Conservation (phyloP, 1,140 invertebrate genomes). For the Scylla paramamosain region DNA sequence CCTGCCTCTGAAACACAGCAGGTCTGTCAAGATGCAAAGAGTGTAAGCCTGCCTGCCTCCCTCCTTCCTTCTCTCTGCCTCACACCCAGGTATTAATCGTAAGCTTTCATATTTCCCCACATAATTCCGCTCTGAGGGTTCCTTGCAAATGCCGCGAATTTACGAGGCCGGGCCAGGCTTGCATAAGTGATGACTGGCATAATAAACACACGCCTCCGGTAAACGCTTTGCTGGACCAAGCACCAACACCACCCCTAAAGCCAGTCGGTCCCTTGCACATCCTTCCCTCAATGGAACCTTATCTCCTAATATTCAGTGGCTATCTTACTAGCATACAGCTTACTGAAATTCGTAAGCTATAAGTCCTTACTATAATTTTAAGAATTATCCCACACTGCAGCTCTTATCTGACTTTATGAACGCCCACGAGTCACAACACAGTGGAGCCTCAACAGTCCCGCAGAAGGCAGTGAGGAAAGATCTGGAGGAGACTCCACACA, state of each 20-base stretch:
- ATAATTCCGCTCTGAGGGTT: constrained; percentile 2
- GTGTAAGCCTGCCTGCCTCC: neutral
- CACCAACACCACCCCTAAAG: neutral
- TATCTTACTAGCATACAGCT: neutral
- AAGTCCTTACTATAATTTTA: neutral
- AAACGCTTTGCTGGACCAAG: neutral
- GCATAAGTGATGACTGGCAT: constrained; percentile 21
- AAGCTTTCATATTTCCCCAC: constrained; percentile 22
- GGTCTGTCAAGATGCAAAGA: neutral
- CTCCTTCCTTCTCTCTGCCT: neutral
- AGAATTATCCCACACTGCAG: neutral
- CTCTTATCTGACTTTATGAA: neutral
- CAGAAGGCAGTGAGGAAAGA: neutral
- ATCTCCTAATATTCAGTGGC: neutral
- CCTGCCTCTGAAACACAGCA: neutral
- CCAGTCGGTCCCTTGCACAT: neutral
- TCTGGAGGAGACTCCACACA: neutral
- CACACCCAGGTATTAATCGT: constrained; percentile 1
- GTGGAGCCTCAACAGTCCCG: neutral
- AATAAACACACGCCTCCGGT: neutral
- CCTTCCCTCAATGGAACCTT: neutral
- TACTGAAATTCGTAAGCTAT: neutral
- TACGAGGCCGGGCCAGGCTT: neutral
- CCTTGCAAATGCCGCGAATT: constrained; percentile 21
- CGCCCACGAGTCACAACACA: neutral